Evolutionary conservation across 2,797 vertebrate genomes (phyloP).

Genomic region (Simalia tracyae): DNA sequence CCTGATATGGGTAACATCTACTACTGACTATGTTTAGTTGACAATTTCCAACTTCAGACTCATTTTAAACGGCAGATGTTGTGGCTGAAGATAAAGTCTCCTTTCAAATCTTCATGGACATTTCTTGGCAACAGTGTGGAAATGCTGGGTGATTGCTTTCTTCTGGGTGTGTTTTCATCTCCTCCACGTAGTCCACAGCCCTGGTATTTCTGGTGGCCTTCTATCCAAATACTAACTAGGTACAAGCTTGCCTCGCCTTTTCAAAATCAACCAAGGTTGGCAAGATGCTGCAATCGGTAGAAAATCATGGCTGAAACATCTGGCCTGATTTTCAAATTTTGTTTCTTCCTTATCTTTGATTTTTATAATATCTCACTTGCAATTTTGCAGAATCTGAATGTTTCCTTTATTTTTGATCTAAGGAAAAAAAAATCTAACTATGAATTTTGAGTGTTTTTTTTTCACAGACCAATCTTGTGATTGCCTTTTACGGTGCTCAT

Average conservation of each 20-base stretch:
- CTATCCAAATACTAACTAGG: background rate
- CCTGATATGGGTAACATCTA: background rate
- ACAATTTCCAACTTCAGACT: background rate
- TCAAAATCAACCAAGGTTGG: background rate
- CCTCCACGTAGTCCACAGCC: background rate
- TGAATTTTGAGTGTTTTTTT: background rate
- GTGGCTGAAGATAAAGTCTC: background rate
- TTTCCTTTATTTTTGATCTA: background rate
- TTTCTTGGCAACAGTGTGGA: background rate
- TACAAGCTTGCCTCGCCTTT: background rate
- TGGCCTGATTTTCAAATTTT: background rate
- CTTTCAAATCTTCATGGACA: background rate
- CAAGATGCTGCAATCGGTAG: background rate
- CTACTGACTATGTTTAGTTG: background rate
- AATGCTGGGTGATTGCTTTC: background rate
- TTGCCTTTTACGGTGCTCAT: background rate
- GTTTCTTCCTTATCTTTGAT: background rate
- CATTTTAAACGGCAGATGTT: background rate
- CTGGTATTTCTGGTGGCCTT: background rate
- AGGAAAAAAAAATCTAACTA: background rate
- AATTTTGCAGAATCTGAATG: background rate
- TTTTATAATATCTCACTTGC: background rate
- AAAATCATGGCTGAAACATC: background rate
- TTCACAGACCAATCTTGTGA: background rate
- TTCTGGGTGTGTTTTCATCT: background rate